Evolutionary conservation across 1,140 invertebrate genomes (phyloP).

Genomic region (Centruroides vittatus): DNA sequence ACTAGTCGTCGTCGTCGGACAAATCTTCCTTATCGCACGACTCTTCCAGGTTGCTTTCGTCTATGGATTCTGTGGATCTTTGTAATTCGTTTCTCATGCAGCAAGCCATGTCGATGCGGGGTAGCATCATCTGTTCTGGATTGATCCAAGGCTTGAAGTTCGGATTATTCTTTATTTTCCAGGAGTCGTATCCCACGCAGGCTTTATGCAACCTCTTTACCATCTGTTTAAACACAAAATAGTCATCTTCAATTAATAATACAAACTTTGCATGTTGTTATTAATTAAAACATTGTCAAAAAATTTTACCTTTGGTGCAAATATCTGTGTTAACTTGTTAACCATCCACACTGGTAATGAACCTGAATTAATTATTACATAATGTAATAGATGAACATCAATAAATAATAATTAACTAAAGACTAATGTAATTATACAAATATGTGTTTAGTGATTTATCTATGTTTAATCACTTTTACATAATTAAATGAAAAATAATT

Average conservation of each 20-base stretch:
- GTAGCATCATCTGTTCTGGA: slow-evolving; percentile 56
- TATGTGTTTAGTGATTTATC: too few species aligned
- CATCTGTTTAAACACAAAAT: slow-evolving; percentile 29
- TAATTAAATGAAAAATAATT: background rate
- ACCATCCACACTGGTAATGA: slow-evolving; percentile 76
- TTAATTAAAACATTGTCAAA: too few species aligned
- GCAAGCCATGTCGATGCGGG: slow-evolving; percentile 49
- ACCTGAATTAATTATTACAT: slow-evolving; percentile 23
- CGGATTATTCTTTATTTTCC: slow-evolving; percentile 63
- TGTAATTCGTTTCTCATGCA: background rate
- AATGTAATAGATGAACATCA: background rate
- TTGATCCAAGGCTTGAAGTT: slow-evolving; percentile 69
- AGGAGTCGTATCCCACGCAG: slow-evolving; percentile 52
- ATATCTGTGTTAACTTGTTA: slow-evolving; percentile 71
- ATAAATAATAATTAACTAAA: too few species aligned
- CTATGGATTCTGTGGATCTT: background rate
- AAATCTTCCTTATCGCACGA: background rate
- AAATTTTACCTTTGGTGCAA: slow-evolving; percentile 52
- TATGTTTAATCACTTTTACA: too few species aligned
- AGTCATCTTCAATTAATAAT: background rate
- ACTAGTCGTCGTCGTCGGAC: background rate
- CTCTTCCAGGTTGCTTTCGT: background rate
- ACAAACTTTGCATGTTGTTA: too few species aligned
- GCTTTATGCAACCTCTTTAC: slow-evolving; percentile 68
- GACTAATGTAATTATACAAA: too few species aligned